phyloP scores from a whole-genome alignment of 2,888 invertebrate genomes.

The Coelinius sp. region DNA sequence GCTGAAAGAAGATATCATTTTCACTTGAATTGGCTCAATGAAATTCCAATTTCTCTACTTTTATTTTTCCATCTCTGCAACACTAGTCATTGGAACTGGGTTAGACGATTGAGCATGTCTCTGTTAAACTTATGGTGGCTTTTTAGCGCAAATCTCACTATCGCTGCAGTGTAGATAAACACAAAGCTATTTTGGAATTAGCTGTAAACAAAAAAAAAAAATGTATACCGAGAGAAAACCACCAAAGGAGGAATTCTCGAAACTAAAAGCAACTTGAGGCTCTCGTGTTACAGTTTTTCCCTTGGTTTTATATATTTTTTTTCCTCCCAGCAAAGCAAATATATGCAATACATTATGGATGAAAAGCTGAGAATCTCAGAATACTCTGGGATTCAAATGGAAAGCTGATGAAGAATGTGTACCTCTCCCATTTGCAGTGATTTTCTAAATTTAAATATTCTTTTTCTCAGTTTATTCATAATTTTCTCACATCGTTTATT shows the following conservation, averaged over 20 bases:
- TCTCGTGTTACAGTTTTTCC: neutral
- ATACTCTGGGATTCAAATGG: neutral
- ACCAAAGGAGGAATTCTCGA: neutral
- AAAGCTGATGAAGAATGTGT: neutral
- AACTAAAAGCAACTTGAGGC: conserved; percentile 9
- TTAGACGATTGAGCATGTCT: neutral
- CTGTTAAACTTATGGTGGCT: neutral
- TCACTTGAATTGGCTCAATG: neutral
- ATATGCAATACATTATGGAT: neutral
- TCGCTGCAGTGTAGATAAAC: conserved; percentile 13
- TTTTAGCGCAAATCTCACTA: neutral
- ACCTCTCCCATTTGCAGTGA: neutral
- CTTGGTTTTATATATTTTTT: neutral
- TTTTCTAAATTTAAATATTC: neutral
- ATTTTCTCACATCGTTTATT: no score
- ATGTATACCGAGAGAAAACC: neutral
- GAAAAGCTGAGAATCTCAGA: neutral
- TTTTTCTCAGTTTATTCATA: no score
- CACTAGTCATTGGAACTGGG: conserved; percentile 17
- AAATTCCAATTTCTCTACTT: neutral
- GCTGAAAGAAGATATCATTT: neutral
- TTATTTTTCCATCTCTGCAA: neutral
- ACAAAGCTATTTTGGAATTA: conserved; percentile 19
- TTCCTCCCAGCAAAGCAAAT: neutral
- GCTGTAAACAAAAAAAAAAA: conserved; percentile 1